Evolutionary conservation across 2,888 invertebrate genomes (phyloP), one percentile per base, ranked within the genome.

Genomic region (Luperina nickerlii): DNA sequence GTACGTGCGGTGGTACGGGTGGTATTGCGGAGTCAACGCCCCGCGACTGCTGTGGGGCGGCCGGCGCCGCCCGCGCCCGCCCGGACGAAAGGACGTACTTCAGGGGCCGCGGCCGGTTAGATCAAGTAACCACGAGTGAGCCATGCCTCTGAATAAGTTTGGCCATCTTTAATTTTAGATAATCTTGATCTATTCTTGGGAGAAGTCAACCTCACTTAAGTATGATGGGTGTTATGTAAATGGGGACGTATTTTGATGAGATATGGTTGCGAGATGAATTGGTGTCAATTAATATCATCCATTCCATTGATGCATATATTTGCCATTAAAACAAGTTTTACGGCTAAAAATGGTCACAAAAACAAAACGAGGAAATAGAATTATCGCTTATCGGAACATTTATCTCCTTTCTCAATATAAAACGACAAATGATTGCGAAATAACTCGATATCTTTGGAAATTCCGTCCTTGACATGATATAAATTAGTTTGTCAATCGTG

Each of bases 31-130:
- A 89, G 89, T 90, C 89, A 90, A 88, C 87, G 89, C 84, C 89
- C 89, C 89, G 81, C 85, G 89, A 87, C 81, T 89, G 88, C 82
- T 90, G 90, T 89, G 89, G 92, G 91, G 91, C 91, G 90, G 89
- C 85, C 89, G 90, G 82, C 90, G 88, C 85, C 84, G 85, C 81
- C 88, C 86, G 84, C 74, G 82, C 85, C 84, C 89, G 90, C 89
- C 92, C 91, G 90, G 90, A 76, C 91, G 88, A 92, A 91, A 92
- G 93, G 92, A 91, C 94, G 91, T 87, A 90, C 91, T 92, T 89
- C 89, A 89, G 88, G 84, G 85, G 89, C 89, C 86, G 88, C 83
- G 85, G 89, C 89, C 86, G 88, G 87, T 83, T 84, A 89, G 76
- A 81, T 83, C 81, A 81, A 89, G 84, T 85, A 84, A 81, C 87